Base-by-base conservation (phyloP, 2,888 invertebrate genomes). In the Nowickia ferox region DNA sequence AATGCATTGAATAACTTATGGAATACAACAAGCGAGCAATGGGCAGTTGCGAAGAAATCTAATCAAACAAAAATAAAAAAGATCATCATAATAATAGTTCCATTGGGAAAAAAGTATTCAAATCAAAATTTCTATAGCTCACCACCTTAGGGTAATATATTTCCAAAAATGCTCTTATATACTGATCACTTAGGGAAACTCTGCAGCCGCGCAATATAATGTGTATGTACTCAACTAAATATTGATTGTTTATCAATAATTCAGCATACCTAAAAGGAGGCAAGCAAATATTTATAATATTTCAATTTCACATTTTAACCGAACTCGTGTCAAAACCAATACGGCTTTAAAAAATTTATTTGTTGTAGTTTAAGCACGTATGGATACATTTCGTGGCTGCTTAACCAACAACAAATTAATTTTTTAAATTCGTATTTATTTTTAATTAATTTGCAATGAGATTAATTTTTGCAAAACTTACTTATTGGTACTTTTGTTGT, bases 131-230 rank as follows among this genome's bases (percentile, higher is more conserved):
- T 5, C 9, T 65, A 59, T 66, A 55, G 51, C 83, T 83, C 77
- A 83, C 83, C 83, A 97, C 96, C 95, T 97, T 98, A 0, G 98
- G 97, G 91, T 98, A 97, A 92, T 97, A 98, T 85, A 97, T 96
- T 89, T 96, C 96, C 92, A 98, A 94, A 92, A 98, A 98, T 90
- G 97, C 96, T 92, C 96, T 96, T 89, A 98, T 97, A 89, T 96
- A 95, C 75, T 96, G 95, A 90, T 97, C 97, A 87, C 96, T 97
- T 11, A 98, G 94, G 13, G 97, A 97, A 82, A 96, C 95, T 88
- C 98, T 94, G 93, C 98, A 98, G 91, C 98, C 98, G 75, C 97
- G 93, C 65, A 98, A 93, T 30, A 98, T 95, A n/a, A 97, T 96
- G 91, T 98, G 98, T 85, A 98, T 95, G 91, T 98, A 98, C 92